These are phyloP conservation scores for Verasper variegatus DNA, from an alignment of 2,113 vertebrate genomes.

Conservation along the genomic window DNA sequence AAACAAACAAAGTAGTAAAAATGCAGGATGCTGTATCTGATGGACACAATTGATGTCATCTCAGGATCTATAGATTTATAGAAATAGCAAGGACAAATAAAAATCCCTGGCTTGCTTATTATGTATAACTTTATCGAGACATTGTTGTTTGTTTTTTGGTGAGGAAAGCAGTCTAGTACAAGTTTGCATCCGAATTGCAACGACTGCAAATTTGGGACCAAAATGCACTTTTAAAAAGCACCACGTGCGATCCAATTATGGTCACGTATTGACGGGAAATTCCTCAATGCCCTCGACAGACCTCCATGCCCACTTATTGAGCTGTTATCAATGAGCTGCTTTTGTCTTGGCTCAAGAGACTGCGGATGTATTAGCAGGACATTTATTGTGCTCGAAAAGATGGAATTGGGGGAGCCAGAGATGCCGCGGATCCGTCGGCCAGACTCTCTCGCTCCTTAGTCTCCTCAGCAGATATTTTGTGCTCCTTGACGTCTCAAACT, in stretches of 20 bases:
- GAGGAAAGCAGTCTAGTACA: background rate
- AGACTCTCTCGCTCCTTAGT: background rate
- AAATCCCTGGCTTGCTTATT: slow-evolving; percentile 8
- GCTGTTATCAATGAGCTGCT: slow-evolving; percentile 70
- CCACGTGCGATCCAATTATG: slow-evolving; percentile 53
- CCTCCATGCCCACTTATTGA: slow-evolving; percentile 68
- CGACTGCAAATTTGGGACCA: slow-evolving; percentile 19
- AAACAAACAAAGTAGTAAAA: slow-evolving; percentile 44
- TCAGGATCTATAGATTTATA: slow-evolving; percentile 10
- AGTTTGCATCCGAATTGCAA: slow-evolving; percentile 25
- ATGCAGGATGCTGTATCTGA: too few relatives aligned
- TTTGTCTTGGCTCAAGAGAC: slow-evolving; percentile 64
- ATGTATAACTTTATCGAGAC: background rate
- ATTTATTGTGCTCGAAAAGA: slow-evolving; percentile 54
- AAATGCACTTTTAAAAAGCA: slow-evolving; percentile 37
- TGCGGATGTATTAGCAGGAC: slow-evolving; percentile 45
- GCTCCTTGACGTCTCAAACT: slow-evolving; percentile 4
- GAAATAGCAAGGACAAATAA: background rate
- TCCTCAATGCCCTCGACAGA: slow-evolving; percentile 59
- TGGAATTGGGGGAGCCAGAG: slow-evolving; percentile 19
- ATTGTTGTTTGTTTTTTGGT: background rate
- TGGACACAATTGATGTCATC: background rate
- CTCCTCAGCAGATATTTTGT: slow-evolving; percentile 8
- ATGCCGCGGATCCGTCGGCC: slow-evolving; percentile 10
- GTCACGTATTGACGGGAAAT: slow-evolving; percentile 56